Base-by-base conservation (phyloP, 2,888 invertebrate genomes). In the Cosmorhoe ocellata region DNA sequence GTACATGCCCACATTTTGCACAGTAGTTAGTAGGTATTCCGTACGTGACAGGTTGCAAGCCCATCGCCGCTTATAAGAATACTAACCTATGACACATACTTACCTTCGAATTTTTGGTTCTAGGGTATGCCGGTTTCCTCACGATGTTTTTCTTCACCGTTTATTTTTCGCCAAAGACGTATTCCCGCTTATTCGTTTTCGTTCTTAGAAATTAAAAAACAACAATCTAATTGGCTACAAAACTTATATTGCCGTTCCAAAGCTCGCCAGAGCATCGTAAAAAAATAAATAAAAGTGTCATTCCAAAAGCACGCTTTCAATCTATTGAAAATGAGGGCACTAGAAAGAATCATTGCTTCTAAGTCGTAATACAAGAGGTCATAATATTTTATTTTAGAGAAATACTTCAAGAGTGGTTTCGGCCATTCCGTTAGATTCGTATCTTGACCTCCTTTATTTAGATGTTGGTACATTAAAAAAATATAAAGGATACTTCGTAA, bases 401-500 rank as follows among this genome's bases (percentile, higher is more conserved):
- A 40, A 42, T 42, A 38, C 42, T 42, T 38, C 34, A n/a, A 13
- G 13, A 46, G 51, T 46, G 49, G 31, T 52, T 45, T 43, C 24
- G 58, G 40, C 49, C 44, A 51, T 57, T 59, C 51, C 31, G 12
- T 18, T 24, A 50, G 57, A 55, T 56, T 47, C 41, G 36, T 51
- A 59, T 57, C 49, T 73, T 73, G 76, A 79, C 80, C 79, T 79
- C 72, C 11, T 57, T 59, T 57, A 59, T 79, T 71, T 66, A 66
- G 67, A 64, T 67, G 65, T 66, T 67, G 63, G 58, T 64, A 81
- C 81, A 81, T 83, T 81, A 84, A 82, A 81, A 81, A 78, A 76
- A 76, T 79, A 74, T 82, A 79, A 83, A 81, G 76, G 79, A 76
- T 78, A 72, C 79, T 77, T 71, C 56, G 58, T 70, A 73, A 76